Conservation (phyloP, 2,113 vertebrate genomes). For the Ahaetulla prasina region DNA sequence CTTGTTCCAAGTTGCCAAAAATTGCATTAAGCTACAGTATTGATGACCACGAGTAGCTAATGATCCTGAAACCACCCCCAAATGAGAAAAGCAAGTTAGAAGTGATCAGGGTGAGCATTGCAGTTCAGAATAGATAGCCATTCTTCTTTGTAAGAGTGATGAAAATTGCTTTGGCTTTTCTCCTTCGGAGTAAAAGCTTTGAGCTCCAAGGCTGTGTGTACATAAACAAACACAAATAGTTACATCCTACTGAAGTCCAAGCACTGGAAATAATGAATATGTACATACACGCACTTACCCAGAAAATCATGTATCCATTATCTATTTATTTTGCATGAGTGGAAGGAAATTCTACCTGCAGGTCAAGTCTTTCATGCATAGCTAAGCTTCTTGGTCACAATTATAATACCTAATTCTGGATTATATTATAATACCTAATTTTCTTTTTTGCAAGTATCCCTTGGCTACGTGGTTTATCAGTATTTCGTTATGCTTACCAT, state of each 20-base stretch:
- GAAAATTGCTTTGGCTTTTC: neutral
- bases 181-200: neutral
- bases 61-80: neutral
- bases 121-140: neutral
- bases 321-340: neutral
- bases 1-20: neutral
- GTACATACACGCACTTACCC: neutral
- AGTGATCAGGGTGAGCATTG: neutral
- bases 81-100: neutral
- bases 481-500: neutral
- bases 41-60: neutral
- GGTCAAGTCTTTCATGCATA: neutral
- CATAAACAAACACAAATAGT: neutral
- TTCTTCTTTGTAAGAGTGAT: neutral
- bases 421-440: too few relatives aligned
- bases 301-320: neutral
- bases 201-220: neutral
- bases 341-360: neutral
- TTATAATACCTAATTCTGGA: neutral
- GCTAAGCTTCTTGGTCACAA: neutral
- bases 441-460: neutral
- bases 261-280: neutral
- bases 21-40: conserved; percentile 21
- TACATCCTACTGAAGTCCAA: neutral
- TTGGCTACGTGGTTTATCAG: neutral